Conservation (phyloP, 2,888 invertebrate species). For the Palloptera scutellata region DNA sequence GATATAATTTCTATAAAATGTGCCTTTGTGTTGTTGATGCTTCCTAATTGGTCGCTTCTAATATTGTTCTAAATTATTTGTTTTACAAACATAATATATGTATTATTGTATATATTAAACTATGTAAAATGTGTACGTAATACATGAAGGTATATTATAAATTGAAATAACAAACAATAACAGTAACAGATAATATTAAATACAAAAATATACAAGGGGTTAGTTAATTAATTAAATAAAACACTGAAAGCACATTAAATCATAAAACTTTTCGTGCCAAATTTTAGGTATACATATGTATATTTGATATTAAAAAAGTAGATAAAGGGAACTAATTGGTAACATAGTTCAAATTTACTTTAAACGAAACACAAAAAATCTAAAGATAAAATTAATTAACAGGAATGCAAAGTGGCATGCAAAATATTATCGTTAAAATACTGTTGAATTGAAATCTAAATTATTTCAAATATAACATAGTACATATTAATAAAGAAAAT, state of each 20-base stretch:
- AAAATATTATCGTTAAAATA: background rate
- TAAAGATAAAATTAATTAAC: background rate
- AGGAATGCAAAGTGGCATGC: background rate
- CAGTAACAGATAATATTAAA: slow-evolving; percentile 1
- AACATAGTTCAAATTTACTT: slow-evolving; percentile 7
- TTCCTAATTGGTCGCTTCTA: background rate
- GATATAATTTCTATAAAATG: background rate
- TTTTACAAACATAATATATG: background rate
- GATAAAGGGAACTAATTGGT: background rate
- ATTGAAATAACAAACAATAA: slow-evolving; percentile 6
- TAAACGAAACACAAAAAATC: background rate
- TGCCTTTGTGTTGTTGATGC: background rate
- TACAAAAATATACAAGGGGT: background rate
- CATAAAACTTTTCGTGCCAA: slow-evolving; percentile 26
- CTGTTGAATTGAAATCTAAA: background rate
- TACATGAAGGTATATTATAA: slow-evolving; percentile 13
- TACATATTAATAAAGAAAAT: no score
- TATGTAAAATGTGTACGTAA: slow-evolving; percentile 19
- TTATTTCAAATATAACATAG: background rate
- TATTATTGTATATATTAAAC: background rate
- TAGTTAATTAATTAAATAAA: background rate
- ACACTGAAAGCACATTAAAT: slow-evolving; percentile 9
- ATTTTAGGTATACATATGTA: no score
- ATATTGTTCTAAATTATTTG: background rate
- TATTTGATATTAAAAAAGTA: background rate